Evolutionary conservation across 2,888 invertebrate genomes (phyloP), one percentile per base, ranked within the genome.

Genomic region (Apodemia duryi): DNA sequence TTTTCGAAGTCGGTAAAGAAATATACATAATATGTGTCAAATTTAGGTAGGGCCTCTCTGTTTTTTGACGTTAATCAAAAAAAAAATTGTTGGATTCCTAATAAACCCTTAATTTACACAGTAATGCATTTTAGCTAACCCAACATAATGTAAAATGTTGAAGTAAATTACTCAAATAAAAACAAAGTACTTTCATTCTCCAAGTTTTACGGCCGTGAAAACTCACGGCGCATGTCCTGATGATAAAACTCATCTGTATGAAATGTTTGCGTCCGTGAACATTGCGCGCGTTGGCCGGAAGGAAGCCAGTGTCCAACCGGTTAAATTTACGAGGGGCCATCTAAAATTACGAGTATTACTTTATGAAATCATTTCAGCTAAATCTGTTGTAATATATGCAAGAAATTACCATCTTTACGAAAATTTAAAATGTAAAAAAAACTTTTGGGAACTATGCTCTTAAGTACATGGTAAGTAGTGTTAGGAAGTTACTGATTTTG

Each of bases 291-390:
- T 49, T 77, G 69, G 67, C 67, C 78, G 80, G 83, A 83, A 83
- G 86, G 83, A 85, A 84, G 74, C 76, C 76, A 76, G 75, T 74
- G 78, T 81, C 81, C 78, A 73, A 72, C 70, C 75, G 75, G 70
- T 77, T 74, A 75, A 82, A 86, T 86, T 86, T 86, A 86, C 82
- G 84, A 78, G 74, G 77, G 73, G 75, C 76, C 77, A 77, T 77
- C 77, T 74, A 75, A 75, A 75, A 75, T 74, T 79, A 75, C 79
- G 75, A 72, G 69, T 69, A 63, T 52, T 43, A 63, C 63, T 38
- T 57, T 35, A 46, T 60, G 32, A 57, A 46, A 60, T 29, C 63
- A 35, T 13, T 32, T 57, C 5, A 11, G 11, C 11, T 57, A 13
- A 49, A 49, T 49, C 49, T 49, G 49, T 49, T 49, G 11, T n/a